Evolutionary conservation across 2,888 invertebrate species (phyloP).

Genomic region (Blastobasis adustella): DNA sequence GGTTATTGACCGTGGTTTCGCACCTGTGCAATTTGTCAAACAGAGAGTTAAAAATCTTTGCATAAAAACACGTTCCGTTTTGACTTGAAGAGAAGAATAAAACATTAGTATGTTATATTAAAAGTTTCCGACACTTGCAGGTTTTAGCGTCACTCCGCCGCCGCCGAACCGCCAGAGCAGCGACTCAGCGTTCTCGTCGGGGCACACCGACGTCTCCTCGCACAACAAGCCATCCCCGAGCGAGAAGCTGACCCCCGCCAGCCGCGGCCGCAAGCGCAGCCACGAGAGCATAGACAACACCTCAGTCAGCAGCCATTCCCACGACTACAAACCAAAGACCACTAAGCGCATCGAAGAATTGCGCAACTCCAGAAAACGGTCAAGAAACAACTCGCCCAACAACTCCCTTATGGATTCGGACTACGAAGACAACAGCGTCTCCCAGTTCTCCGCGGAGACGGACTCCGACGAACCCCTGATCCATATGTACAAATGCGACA

Average conservation of each 20-base stretch:
- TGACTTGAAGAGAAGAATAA: not conserved
- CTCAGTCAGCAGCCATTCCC: conserved; percentile 43
- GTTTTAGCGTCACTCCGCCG: conserved; percentile 34
- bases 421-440: conserved; percentile 45
- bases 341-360: conserved; percentile 55
- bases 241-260: conserved; percentile 38
- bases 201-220: conserved; percentile 56
- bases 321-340: conserved; percentile 38
- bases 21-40: too few species aligned
- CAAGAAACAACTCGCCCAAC: conserved; percentile 28
- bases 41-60: not conserved
- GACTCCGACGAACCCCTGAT: conserved; percentile 55
- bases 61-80: not conserved
- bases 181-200: conserved; percentile 67
- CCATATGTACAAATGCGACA: conserved; percentile 36
- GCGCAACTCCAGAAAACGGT: conserved; percentile 37
- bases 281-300: conserved; percentile 45
- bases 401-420: conserved; percentile 44
- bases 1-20: not conserved
- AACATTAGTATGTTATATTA: not conserved
- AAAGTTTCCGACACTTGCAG: conserved; percentile 8
- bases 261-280: conserved; percentile 48
- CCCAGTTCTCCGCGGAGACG: conserved; percentile 45
- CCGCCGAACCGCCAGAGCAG: conserved; percentile 62
- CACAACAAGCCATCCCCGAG: conserved; percentile 39